Conservation (phyloP, 2,797 vertebrate genomes). For the Macropus fuliginosus region DNA sequence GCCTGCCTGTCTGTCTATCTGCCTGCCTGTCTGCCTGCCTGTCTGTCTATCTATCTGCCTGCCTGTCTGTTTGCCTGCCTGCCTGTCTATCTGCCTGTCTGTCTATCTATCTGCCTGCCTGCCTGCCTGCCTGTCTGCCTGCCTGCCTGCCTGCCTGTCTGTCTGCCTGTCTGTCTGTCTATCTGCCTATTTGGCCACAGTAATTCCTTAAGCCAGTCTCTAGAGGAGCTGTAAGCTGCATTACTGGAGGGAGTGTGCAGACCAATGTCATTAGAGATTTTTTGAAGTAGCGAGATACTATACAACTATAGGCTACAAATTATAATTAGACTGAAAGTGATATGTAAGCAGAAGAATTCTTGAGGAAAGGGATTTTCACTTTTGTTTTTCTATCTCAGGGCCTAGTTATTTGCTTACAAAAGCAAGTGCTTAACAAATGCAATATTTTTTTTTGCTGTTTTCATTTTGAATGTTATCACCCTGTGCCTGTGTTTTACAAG, state of each 20-base stretch:
- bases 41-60: too few species aligned
- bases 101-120: too few species aligned
- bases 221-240: neutral
- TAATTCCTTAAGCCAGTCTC: neutral
- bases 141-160: too few species aligned
- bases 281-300: neutral
- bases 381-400: neutral
- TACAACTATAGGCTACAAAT: neutral
- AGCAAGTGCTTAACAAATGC: neutral
- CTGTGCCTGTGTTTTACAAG: neutral
- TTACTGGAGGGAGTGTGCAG: neutral
- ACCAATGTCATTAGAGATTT: neutral
- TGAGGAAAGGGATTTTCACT: neutral
- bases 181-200: neutral
- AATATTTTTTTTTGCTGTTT: neutral
- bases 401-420: neutral
- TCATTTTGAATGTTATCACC: slow-evolving; percentile 9
- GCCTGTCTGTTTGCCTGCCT: too few species aligned
- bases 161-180: too few species aligned
- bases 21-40: too few species aligned
- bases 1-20: too few species aligned
- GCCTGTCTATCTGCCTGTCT: too few species aligned
- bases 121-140: too few species aligned
- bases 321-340: neutral
- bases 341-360: neutral